Evolutionary conservation across 1,140 invertebrate genomes (phyloP).

Genomic region (Whitmania pigra): DNA sequence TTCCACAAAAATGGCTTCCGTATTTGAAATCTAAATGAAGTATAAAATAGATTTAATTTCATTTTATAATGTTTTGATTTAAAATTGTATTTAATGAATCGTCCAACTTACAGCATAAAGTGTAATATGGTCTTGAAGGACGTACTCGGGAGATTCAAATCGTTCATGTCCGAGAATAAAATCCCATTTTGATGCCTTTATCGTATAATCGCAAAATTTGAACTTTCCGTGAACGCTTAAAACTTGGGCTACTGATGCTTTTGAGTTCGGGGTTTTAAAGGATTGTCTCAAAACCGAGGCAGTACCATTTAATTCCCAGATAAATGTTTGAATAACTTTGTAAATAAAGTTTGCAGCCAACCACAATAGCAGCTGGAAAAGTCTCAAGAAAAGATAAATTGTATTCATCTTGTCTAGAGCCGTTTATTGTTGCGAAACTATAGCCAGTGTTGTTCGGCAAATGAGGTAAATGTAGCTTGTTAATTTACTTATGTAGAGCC

Average conservation of each 20-base stretch:
- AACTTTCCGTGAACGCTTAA: neutral
- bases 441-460: no score
- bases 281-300: neutral
- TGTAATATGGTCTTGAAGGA: conserved; percentile 19
- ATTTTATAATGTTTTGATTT: neutral
- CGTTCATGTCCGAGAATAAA: conserved; percentile 15
- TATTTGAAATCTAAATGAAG: conserved; percentile 14
- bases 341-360: neutral
- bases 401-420: no score
- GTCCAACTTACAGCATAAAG: conserved; percentile 12
- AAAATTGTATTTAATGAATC: neutral
- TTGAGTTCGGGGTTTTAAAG: neutral
- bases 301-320: neutral
- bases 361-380: neutral
- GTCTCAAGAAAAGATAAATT: no score
- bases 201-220: conserved; percentile 13
- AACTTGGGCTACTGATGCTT: neutral
- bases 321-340: neutral
- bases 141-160: conserved; percentile 14
- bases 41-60: neutral
- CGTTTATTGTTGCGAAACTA: no score
- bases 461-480: no score
- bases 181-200: neutral
- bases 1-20: conserved; percentile 22
- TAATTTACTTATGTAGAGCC: no score